phyloP scores from a whole-genome alignment of 2,113 vertebrate genomes.

The Circaetus gallicus region DNA sequence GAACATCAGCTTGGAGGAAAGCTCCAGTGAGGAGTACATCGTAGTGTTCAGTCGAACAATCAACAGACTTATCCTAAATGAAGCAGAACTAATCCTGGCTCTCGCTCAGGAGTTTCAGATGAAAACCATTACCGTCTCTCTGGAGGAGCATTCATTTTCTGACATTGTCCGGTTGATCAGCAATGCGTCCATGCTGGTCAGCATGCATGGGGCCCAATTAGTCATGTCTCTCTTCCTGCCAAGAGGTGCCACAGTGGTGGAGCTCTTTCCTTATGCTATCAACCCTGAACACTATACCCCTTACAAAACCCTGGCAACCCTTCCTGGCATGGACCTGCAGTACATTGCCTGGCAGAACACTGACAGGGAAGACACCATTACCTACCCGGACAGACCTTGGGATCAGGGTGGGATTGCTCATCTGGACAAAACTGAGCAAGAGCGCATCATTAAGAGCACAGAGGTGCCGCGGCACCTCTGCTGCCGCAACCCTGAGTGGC shows the following conservation, averaged over 20 bases:
- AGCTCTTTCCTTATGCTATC: constrained; percentile 92
- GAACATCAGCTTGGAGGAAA: constrained; percentile 77
- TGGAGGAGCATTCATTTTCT: constrained; percentile 89
- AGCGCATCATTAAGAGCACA: constrained; percentile 85
- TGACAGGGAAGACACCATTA: constrained; percentile 81
- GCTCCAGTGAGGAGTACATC: constrained; percentile 82
- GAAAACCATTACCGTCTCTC: constrained; percentile 89
- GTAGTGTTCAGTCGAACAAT: constrained; percentile 91
- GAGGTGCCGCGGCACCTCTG: constrained; percentile 92
- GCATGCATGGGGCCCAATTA: constrained; percentile 96
- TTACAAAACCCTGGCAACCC: constrained; percentile 89
- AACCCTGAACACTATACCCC: constrained; percentile 97
- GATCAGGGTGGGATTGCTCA: constrained; percentile 94
- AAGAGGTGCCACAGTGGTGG: constrained; percentile 87
- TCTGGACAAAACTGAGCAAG: constrained; percentile 85
- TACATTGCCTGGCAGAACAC: constrained; percentile 92
- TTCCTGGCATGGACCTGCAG: constrained; percentile 95
- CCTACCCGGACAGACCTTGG: constrained; percentile 88
- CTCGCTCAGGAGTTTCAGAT: constrained; percentile 95
- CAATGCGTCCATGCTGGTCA: constrained; percentile 88
- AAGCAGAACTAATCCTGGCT: constrained; percentile 90
- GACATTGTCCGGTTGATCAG: constrained; percentile 86
- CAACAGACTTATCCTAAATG: constrained; percentile 92
- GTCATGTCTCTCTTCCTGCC: constrained; percentile 91
- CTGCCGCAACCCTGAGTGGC: constrained; percentile 96